These are phyloP conservation scores for Bothrops jararaca DNA, from an alignment of 2,113 vertebrate genomes.

Conservation along the genomic window DNA sequence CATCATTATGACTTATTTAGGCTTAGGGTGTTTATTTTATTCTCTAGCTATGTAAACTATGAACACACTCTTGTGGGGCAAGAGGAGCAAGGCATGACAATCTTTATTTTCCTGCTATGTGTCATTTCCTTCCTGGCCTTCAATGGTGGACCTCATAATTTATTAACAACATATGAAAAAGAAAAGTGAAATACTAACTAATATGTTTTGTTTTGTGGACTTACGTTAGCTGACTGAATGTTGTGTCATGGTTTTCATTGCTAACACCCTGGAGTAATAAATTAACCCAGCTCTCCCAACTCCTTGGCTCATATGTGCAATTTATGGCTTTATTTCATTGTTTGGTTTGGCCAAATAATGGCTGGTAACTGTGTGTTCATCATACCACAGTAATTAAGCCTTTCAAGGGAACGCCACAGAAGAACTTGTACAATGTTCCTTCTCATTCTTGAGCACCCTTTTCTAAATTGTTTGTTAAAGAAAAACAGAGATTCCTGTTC, in stretches of 20 bases:
- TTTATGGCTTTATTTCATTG: slow-evolving; percentile 36
- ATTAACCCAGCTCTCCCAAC: slow-evolving; percentile 6
- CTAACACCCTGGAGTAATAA: slow-evolving; percentile 47
- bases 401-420: not conserved
- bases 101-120: not conserved
- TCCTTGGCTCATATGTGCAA: slow-evolving; percentile 29
- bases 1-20: slow-evolving; percentile 14
- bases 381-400: slow-evolving; percentile 9
- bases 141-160: slow-evolving; percentile 34
- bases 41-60: not conserved
- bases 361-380: slow-evolving; percentile 31
- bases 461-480: not conserved
- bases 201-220: slow-evolving; percentile 40
- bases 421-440: not conserved
- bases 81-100: not conserved
- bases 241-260: slow-evolving; percentile 40
- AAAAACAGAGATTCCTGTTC: not conserved
- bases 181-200: slow-evolving; percentile 40
- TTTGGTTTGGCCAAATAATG: slow-evolving; percentile 43
- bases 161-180: slow-evolving; percentile 28
- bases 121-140: slow-evolving; percentile 22
- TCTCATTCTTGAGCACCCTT: not conserved
- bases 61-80: not conserved
- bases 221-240: slow-evolving; percentile 35
- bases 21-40: slow-evolving; percentile 16